Percentiles rank a stretch among this genome's conserved stretches.
These are phyloP conservation scores for Homalodisca vitripennis DNA, from an alignment of 1,140 invertebrate genomes.

Conservation along the genomic window DNA sequence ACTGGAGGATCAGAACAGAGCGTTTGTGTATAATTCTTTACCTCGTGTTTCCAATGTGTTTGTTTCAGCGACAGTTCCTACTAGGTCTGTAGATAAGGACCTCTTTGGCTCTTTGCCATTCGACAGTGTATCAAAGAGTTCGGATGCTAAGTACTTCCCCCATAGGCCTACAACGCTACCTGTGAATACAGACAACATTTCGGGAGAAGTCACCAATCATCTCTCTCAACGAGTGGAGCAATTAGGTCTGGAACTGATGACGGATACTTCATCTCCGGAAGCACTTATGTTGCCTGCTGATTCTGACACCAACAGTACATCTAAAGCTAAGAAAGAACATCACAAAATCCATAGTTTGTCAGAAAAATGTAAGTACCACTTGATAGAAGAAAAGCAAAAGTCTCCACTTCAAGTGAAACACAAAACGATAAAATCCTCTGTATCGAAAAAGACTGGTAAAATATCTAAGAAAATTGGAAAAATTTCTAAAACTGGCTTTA, in stretches of 20 bases:
- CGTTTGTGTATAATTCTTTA: constrained; percentile 35
- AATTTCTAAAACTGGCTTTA: constrained; percentile 55
- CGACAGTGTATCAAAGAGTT: constrained; percentile 46
- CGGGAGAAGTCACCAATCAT: constrained; percentile 11
- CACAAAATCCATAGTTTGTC: constrained; percentile 44
- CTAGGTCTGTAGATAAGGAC: constrained; percentile 47
- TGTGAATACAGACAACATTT: too few species aligned
- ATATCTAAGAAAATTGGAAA: constrained; percentile 42
- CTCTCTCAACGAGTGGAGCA: neutral
- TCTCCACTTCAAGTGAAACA: constrained; percentile 24
- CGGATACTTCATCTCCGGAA: constrained; percentile 25
- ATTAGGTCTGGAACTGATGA: neutral
- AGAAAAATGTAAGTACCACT: constrained; percentile 54
- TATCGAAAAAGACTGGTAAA: constrained; percentile 41
- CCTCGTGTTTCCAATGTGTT: constrained; percentile 29
- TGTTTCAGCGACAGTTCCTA: constrained; percentile 19
- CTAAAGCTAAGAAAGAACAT: constrained; percentile 52
- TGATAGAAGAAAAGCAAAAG: constrained; percentile 51
- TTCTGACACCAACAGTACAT: neutral
- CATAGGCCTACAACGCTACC: constrained; percentile 33
- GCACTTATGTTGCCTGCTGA: constrained; percentile 22
- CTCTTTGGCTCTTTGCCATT: constrained; percentile 64
- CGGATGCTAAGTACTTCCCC: constrained; percentile 36
- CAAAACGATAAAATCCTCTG: constrained; percentile 39
- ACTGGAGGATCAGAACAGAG: constrained; percentile 35